Evolutionary conservation across 2,113 vertebrate genomes (phyloP).

Genomic region (Apteryx owenii): DNA sequence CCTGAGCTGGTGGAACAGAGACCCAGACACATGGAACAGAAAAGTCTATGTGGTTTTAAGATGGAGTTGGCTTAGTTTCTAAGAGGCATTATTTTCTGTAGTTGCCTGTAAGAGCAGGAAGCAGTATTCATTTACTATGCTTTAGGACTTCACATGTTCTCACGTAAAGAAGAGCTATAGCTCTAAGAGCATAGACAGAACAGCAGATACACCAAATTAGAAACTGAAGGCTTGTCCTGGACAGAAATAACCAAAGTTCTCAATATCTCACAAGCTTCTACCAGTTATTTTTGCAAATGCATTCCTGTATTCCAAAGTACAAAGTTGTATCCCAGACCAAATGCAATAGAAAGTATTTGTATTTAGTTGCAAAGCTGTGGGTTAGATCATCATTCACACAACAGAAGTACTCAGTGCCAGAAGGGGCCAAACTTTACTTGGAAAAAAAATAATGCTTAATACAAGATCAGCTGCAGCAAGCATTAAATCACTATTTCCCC

Average conservation of each 20-base stretch:
- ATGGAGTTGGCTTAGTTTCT: neutral
- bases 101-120: neutral
- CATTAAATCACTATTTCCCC: neutral
- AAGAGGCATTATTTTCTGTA: neutral
- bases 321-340: neutral
- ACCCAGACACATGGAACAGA: neutral
- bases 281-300: neutral
- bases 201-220: neutral
- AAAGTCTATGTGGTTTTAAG: neutral
- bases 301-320: neutral
- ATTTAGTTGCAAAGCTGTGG: neutral
- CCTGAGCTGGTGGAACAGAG: neutral
- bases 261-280: neutral
- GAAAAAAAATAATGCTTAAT: neutral
- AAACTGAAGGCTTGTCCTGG: neutral
- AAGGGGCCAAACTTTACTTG: neutral
- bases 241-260: neutral
- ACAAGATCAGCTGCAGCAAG: neutral
- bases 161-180: neutral
- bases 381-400: neutral
- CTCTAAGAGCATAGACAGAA: neutral
- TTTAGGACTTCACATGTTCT: neutral
- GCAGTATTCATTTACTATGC: neutral
- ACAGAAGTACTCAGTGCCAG: neutral
- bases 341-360: neutral